phyloP scores from a whole-genome alignment of 2,888 invertebrate genomes.

The Drosophila mettleri region DNA sequence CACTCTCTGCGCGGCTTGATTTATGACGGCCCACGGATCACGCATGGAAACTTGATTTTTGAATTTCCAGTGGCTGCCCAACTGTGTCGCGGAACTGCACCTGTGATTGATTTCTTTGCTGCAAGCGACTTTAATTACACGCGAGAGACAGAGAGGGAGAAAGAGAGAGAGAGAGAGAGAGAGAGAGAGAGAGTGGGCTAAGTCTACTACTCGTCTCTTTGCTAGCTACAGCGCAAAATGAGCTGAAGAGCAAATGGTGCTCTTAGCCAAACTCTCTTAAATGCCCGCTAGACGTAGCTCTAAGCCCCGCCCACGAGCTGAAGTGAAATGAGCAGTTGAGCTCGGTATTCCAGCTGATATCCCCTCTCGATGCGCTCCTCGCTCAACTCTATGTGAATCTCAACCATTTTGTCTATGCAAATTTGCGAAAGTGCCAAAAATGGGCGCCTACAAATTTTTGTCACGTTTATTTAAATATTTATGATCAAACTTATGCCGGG shows the following conservation, averaged over 20 bases:
- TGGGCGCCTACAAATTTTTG: slow-evolving; percentile 46
- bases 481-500: slow-evolving; percentile 30
- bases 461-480: slow-evolving; percentile 42
- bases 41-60: slow-evolving; percentile 64
- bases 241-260: slow-evolving; percentile 28
- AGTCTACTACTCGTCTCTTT: background rate
- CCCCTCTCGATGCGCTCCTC: background rate
- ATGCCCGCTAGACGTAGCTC: slow-evolving; percentile 23
- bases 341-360: background rate
- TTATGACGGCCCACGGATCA: slow-evolving; percentile 63
- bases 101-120: slow-evolving; percentile 66
- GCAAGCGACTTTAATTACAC: slow-evolving; percentile 47
- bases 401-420: slow-evolving; percentile 25
- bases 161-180: background rate
- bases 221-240: background rate
- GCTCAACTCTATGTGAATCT: background rate
- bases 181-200: background rate
- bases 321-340: slow-evolving; percentile 31
- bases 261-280: slow-evolving; percentile 43
- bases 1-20: slow-evolving; percentile 68
- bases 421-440: slow-evolving; percentile 63
- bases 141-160: background rate
- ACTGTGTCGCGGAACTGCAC: slow-evolving; percentile 59
- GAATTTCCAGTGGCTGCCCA: slow-evolving; percentile 58
- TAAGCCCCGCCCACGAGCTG: slow-evolving; percentile 65